These are phyloP conservation scores for Nomada hirtipes DNA, from an alignment of 2,888 invertebrate species.

Conservation along the genomic window DNA sequence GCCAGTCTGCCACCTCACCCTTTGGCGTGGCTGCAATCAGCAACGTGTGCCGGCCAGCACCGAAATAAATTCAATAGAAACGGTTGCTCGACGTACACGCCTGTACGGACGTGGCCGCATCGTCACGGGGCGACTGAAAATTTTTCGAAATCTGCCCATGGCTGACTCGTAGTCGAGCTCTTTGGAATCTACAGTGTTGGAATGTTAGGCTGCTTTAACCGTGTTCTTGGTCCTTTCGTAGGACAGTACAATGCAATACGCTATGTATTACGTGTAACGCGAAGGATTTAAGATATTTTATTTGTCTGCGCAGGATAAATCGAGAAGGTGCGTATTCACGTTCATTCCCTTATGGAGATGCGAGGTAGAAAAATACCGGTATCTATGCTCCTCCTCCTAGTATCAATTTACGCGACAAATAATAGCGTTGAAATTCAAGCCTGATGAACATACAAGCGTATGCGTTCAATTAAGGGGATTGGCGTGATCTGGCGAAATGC, in stretches of 20 bases:
- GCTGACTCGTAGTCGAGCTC: too few relatives aligned
- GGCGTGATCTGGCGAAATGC: conserved; percentile 77
- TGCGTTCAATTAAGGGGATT: conserved; percentile 78
- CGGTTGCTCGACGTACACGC: conserved; percentile 54
- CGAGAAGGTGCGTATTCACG: not conserved
- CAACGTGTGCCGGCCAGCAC: conserved; percentile 70
- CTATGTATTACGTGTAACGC: too few relatives aligned
- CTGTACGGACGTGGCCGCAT: not conserved
- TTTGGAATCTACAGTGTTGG: too few relatives aligned
- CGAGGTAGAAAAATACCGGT: too few relatives aligned
- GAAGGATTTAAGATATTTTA: too few relatives aligned
- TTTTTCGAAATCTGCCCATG: conserved; percentile 9
- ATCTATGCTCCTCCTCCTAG: not conserved
- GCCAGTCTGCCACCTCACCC: conserved; percentile 56
- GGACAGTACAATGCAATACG: too few relatives aligned
- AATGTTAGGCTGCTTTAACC: too few relatives aligned
- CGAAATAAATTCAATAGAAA: conserved; percentile 79
- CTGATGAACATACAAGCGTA: conserved; percentile 73
- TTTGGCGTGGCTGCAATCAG: conserved; percentile 79
- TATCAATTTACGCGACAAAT: conserved; percentile 23
- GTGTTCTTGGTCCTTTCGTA: too few relatives aligned
- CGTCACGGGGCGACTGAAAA: not conserved
- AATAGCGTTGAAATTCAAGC: conserved; percentile 36
- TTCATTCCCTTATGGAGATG: too few relatives aligned
- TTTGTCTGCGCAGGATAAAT: too few relatives aligned